Percentiles rank a stretch among this genome's conserved stretches.
Conservation (phyloP, 2,888 invertebrate species). For the Ormia ochracea region DNA sequence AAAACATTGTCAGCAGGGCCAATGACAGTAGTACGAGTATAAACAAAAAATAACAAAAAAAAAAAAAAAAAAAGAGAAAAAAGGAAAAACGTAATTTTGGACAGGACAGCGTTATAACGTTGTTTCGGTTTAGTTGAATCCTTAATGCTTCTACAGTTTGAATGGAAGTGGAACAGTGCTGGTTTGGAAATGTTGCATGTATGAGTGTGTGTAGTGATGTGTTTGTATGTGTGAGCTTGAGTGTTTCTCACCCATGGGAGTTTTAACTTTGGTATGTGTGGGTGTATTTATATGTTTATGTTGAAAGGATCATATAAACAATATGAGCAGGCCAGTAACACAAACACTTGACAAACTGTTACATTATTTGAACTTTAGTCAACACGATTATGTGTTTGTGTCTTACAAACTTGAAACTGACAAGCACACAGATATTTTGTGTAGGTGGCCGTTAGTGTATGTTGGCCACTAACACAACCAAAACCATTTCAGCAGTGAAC, state of each 20-base stretch:
- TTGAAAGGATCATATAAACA: slow-evolving; percentile 56
- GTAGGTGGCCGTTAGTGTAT: neutral
- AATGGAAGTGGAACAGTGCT: neutral
- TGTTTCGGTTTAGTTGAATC: slow-evolving; percentile 35
- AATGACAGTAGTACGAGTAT: slow-evolving; percentile 55
- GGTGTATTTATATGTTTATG: slow-evolving; percentile 4
- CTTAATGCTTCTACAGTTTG: slow-evolving; percentile 1
- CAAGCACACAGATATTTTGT: neutral
- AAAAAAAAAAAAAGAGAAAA: slow-evolving; percentile 6
- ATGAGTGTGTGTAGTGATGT: neutral
- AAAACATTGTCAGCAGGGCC: slow-evolving; percentile 9
- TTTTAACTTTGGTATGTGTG: neutral
- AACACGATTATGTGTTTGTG: slow-evolving; percentile 13
- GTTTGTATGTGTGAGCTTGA: neutral
- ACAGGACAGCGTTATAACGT: slow-evolving; percentile 7
- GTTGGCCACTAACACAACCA: neutral
- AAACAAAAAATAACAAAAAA: slow-evolving; percentile 39
- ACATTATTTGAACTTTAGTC: slow-evolving; percentile 57
- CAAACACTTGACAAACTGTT: slow-evolving; percentile 61
- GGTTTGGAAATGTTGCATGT: neutral
- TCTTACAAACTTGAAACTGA: neutral
- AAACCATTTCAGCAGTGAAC: slow-evolving; percentile 54
- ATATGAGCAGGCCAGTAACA: slow-evolving; percentile 46
- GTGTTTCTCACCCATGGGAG: neutral
- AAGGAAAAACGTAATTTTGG: neutral